phyloP scores from a whole-genome alignment of 2,888 invertebrate genomes.

The Taenaris catops region DNA sequence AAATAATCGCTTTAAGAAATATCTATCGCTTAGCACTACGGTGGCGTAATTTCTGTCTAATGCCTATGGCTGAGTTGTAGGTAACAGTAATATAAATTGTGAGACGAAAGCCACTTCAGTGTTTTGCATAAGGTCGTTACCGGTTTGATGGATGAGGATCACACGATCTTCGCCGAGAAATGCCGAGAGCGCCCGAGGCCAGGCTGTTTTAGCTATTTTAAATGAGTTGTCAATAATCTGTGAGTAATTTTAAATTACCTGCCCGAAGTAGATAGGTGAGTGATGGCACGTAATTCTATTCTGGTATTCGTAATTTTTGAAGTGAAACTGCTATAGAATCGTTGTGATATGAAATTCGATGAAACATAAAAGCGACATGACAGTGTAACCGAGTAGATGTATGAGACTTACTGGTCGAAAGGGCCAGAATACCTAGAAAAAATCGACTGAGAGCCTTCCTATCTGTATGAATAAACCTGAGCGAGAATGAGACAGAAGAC shows the following conservation, averaged over 20 bases:
- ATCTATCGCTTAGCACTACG: conserved; percentile 2
- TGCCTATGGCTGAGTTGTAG: conserved; percentile 10
- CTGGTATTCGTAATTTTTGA: too few species aligned
- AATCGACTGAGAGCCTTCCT: too few species aligned
- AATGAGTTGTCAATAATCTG: conserved; percentile 37
- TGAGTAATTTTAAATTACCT: conserved; percentile 28
- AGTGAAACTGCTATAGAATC: too few species aligned
- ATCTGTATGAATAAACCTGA: too few species aligned
- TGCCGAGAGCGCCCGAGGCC: conserved; percentile 33
- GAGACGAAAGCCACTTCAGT: conserved; percentile 48
- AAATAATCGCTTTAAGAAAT: too few species aligned
- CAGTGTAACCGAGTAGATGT: too few species aligned
- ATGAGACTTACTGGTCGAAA: too few species aligned
- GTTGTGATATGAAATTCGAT: too few species aligned
- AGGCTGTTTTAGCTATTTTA: conserved; percentile 49
- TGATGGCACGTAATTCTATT: conserved; percentile 20
- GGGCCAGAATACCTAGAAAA: too few species aligned
- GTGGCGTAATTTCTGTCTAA: conserved; percentile 4
- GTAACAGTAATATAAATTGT: conserved; percentile 34
- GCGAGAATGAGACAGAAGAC: too few species aligned
- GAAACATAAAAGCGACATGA: too few species aligned
- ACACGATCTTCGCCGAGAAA: conserved; percentile 45
- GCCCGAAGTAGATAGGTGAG: conserved; percentile 20
- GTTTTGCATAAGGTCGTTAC: conserved; percentile 71
- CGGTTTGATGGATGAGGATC: conserved; percentile 60